Evolutionary conservation across 1,140 invertebrate genomes (phyloP).

Genomic region (Cyclina sinensis): DNA sequence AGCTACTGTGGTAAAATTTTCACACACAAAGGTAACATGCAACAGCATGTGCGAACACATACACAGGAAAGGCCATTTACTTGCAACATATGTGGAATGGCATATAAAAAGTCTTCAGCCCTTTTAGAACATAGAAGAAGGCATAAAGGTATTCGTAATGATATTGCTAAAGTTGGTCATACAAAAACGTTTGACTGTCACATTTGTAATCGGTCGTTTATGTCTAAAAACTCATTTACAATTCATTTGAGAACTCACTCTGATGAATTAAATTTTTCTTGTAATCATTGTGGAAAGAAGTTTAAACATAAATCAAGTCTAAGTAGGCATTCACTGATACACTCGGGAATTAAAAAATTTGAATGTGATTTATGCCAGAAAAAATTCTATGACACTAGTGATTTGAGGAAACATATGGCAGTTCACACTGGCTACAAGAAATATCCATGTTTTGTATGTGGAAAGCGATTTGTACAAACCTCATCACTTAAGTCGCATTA

Average conservation of each 20-base stretch:
- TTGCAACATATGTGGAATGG: neutral
- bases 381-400: neutral
- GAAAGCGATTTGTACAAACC: neutral
- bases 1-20: neutral
- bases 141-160: neutral
- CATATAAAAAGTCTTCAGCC: neutral
- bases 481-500: neutral
- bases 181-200: neutral
- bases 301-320: neutral
- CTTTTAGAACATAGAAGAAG: neutral
- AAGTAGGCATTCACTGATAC: neutral
- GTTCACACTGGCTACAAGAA: neutral
- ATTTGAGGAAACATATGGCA: neutral
- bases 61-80: neutral
- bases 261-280: neutral
- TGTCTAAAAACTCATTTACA: neutral
- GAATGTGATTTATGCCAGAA: neutral
- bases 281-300: neutral
- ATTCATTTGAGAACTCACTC: constrained; percentile 5
- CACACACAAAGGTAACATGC: neutral
- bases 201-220: neutral
- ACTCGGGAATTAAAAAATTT: neutral
- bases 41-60: neutral
- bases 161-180: neutral
- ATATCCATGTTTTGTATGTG: neutral